Percentiles rank a stretch among this genome's conserved stretches.
Evolutionary conservation across 1,140 invertebrate genomes (phyloP).

Genomic region (Frieseomelitta varia): DNA sequence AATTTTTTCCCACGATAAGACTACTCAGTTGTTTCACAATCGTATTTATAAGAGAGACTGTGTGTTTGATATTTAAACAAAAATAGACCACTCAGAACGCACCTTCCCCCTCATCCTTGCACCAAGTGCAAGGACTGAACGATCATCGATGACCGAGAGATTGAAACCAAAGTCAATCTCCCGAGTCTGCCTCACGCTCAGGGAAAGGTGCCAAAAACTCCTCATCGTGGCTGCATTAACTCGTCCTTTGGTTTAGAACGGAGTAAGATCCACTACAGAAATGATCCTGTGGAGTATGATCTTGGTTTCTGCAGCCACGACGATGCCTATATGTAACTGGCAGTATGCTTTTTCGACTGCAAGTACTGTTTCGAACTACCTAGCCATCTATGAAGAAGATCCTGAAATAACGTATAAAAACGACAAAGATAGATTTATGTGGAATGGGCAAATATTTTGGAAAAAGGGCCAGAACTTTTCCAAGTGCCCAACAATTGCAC

Average conservation of each 20-base stretch:
- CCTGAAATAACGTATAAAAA: background rate
- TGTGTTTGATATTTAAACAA: background rate
- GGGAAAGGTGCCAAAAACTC: constrained; percentile 77
- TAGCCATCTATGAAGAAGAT: background rate
- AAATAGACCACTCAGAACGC: constrained; percentile 79
- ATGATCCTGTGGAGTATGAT: constrained; percentile 76
- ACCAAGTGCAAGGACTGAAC: constrained; percentile 73
- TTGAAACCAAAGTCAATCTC: constrained; percentile 28
- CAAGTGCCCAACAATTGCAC: too few relatives aligned
- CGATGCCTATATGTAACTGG: background rate
- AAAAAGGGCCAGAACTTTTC: too few relatives aligned
- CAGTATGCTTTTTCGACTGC: background rate
- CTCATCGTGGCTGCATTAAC: constrained; percentile 80
- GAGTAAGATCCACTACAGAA: constrained; percentile 82
- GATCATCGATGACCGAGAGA: constrained; percentile 79
- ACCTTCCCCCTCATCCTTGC: constrained; percentile 69
- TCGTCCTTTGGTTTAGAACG: background rate
- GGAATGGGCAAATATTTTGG: too few relatives aligned
- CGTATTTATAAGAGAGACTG: too few relatives aligned
- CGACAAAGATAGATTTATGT: too few relatives aligned
- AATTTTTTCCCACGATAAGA: too few relatives aligned
- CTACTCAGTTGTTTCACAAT: too few relatives aligned
- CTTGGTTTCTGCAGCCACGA: background rate
- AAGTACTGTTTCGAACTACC: background rate
- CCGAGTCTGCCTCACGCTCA: constrained; percentile 81